A percentile compares a stretch with the other conserved stretches of the same genome.
Conservation (phyloP, 2,888 invertebrate genomes). For the Leptogaster cylindrica region DNA sequence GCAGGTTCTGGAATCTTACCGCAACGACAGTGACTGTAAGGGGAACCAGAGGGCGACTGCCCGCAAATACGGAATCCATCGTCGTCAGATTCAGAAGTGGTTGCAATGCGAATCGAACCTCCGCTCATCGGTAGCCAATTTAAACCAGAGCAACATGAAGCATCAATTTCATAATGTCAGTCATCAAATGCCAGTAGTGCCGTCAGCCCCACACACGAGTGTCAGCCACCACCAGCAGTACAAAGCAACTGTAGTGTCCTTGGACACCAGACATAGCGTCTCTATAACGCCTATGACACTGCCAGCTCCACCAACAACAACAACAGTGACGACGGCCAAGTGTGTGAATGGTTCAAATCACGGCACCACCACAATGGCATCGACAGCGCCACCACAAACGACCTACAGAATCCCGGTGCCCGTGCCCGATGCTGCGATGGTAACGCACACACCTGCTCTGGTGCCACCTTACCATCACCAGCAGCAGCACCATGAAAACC, state of each 20-base stretch:
- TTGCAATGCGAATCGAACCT: constrained; percentile 82
- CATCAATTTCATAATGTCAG: constrained; percentile 57
- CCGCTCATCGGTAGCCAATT: constrained; percentile 73
- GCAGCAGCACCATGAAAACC: constrained; percentile 39
- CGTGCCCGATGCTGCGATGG: constrained; percentile 9
- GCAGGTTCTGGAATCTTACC: constrained; percentile 86
- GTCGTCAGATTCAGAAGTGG: constrained; percentile 92
- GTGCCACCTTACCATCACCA: constrained; percentile 47
- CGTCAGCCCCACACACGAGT: constrained; percentile 20
- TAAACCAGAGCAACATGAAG: constrained; percentile 56
- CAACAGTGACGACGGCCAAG: constrained; percentile 44
- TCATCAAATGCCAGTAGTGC: constrained; percentile 48
- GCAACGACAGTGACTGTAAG: constrained; percentile 84
- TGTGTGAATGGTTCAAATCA: constrained; percentile 43
- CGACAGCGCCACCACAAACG: constrained; percentile 22
- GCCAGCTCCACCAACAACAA: constrained; percentile 51
- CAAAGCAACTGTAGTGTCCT: constrained; percentile 51
- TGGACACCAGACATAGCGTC: constrained; percentile 56
- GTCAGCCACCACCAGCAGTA: constrained; percentile 38
- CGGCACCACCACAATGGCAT: constrained; percentile 17
- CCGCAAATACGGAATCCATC: constrained; percentile 87
- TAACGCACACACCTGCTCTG: constrained; percentile 48
- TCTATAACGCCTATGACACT: constrained; percentile 49
- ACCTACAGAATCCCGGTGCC: constrained; percentile 14
- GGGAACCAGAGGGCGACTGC: constrained; percentile 90